Base-by-base conservation (phyloP, 2,888 invertebrate genomes). In the Phasia obesa region DNA sequence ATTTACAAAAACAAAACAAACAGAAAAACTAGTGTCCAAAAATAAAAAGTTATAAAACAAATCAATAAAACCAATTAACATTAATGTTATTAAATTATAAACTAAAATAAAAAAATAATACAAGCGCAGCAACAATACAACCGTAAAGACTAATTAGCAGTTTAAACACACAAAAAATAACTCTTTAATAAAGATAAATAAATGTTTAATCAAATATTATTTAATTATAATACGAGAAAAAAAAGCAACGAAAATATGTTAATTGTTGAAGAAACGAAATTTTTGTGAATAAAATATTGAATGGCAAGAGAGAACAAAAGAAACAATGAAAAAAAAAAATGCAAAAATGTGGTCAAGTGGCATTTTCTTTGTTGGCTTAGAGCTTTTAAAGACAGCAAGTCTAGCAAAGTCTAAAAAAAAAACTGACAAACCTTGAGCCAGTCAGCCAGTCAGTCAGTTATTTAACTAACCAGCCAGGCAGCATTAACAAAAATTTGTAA, bases 331-430 rank as follows among this genome's bases (percentile, higher is more conserved):
- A n/a, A n/a, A n/a, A n/a, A n/a, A n/a, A n/a, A n/a, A n/a, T n/a
- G n/a, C n/a, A 60, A 49, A 69, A 77, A 53, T 53, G 53, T 77
- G 77, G 51, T 35, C 51, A 73, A 51, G 67, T 77, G 80, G 81
- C 81, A 84, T 81, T 81, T 84, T 81, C 81, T 81, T 77, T 74
- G 81, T 77, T 74, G 81, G 81, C 67, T 76, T 67, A 21, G 2
- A 62, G 51, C 31, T 62, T 55, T 55, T 53, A 67, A 44, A 70
- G 77, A 77, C 77, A 77, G 55, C 74, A 69, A 77, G 82, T 82
- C 82, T 82, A 57, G 82, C 78, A 57, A 74, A 75, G 81, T 81
- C 81, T 70, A 81, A 27, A 69, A 81, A 27, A 69, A 81, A 81
- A 81, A 75, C 64, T 81, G 81, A 70, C 81, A 81, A 70, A 65